Evolutionary conservation across 2,888 invertebrate species (phyloP).

Genomic region (Danaus chrysippus): DNA sequence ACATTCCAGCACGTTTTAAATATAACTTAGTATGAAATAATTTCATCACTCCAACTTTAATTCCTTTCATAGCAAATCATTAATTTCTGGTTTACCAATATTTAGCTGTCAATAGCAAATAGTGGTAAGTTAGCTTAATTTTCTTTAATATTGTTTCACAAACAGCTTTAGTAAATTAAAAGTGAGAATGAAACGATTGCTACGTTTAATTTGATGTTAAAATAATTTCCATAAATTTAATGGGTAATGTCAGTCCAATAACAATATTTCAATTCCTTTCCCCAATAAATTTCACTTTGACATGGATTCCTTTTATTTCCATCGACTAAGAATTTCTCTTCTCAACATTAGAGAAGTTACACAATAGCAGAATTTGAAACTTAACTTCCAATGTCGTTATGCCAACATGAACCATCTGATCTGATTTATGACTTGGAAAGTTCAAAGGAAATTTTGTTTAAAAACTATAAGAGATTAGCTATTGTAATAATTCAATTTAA

Average conservation of each 20-base stretch:
- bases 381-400: slow-evolving; percentile 61
- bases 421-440: slow-evolving; percentile 52
- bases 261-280: slow-evolving; percentile 46
- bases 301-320: slow-evolving; percentile 59
- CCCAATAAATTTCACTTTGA: slow-evolving; percentile 59
- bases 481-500: too few species aligned
- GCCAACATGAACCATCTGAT: slow-evolving; percentile 47
- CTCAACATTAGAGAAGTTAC: slow-evolving; percentile 69
- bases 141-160: too few species aligned
- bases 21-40: too few species aligned
- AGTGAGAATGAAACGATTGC: not conserved
- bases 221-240: not conserved
- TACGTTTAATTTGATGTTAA: not conserved
- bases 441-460: slow-evolving; percentile 23
- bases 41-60: too few species aligned
- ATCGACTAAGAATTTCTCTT: slow-evolving; percentile 63
- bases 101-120: too few species aligned
- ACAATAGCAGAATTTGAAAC: slow-evolving; percentile 65
- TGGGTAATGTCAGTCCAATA: slow-evolving; percentile 11
- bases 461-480: not conserved
- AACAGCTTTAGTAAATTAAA: not conserved
- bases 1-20: too few species aligned
- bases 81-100: too few species aligned
- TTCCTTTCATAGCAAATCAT: too few species aligned
- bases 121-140: too few species aligned